phyloP scores from a whole-genome alignment of 2,797 vertebrate genomes.

The Capromys pilorides region DNA sequence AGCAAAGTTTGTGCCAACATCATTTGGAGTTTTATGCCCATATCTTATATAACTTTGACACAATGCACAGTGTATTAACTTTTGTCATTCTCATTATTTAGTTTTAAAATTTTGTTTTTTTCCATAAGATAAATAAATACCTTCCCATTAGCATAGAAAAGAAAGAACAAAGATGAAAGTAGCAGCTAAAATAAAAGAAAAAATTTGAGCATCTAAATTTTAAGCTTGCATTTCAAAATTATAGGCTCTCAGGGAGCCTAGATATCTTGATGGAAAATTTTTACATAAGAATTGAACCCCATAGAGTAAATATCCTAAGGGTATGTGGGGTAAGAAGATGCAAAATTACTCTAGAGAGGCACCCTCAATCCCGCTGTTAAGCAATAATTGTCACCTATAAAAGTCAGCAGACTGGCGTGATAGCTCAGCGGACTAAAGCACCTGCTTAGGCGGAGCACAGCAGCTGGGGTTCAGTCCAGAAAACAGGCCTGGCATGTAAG shows the following conservation, averaged over 20 bases:
- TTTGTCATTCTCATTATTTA: no score
- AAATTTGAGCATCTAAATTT: not conserved
- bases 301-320: not conserved
- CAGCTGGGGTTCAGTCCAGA: not conserved
- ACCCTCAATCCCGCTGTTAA: not conserved
- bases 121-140: no score
- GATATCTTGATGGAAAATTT: not conserved
- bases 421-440: no score
- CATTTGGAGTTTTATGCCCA: no score
- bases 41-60: no score
- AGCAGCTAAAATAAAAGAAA: not conserved
- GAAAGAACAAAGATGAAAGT: not conserved
- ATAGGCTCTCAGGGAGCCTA: not conserved
- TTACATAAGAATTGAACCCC: not conserved
- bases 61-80: no score
- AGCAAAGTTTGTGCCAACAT: no score
- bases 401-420: not conserved
- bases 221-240: constrained; percentile 14
- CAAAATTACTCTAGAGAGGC: not conserved
- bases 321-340: not conserved
- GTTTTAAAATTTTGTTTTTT: no score
- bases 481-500: no score
- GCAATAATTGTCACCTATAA: not conserved
- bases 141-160: not conserved
- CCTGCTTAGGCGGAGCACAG: no score